Evolutionary conservation across 2,113 vertebrate species (phyloP), one percentile per base, ranked within the genome.

Genomic region (Cephalopholis sonnerati): DNA sequence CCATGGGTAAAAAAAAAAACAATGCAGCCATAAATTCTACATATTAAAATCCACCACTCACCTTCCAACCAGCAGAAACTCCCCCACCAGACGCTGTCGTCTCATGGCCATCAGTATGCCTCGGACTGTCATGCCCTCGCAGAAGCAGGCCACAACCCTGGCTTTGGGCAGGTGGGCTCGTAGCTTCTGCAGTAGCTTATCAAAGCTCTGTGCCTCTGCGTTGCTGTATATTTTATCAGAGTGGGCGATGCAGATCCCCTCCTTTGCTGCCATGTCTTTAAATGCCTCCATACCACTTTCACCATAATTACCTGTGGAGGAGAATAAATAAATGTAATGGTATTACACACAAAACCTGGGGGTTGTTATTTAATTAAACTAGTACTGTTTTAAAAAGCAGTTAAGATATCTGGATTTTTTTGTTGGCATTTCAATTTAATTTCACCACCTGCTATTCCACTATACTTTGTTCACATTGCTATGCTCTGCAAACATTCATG

Each of bases 281-380:
- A 99, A 99, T n/a, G 98, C 98, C 93, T 98, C 98, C 98, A 99
- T 99, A 6, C 98, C 98, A 32, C 98, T 99, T 93, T 99, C 98
- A 8, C 98, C 98, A 7, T 99, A 99, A 93, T 99, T 99, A 85
- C 98, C 98, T 99, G 57, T 22, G 61, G 66, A 85, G 17, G 20
- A 20, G 24, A 71, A 39, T 29, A 71, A 15, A 77, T 1, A 3
- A 53, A 74, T 7, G 12, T 13, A 64, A 15, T 39, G 13, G 17
- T 58, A 24, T 75, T 76, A 61, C 36, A 59, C 18, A 57, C 18
- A 72, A 24, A 22, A 36, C 5, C 12, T 32, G 39, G 8, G 4
- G n/a, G 22, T 20, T 67, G 15, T 62, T 59, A 32, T n/a, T 44
- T 39, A 27, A 61, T 22, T 65, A 66, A 65, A 57, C 46, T 16